Conservation (phyloP, 2,797 vertebrate species). For the Sphenopsis melanotis region DNA sequence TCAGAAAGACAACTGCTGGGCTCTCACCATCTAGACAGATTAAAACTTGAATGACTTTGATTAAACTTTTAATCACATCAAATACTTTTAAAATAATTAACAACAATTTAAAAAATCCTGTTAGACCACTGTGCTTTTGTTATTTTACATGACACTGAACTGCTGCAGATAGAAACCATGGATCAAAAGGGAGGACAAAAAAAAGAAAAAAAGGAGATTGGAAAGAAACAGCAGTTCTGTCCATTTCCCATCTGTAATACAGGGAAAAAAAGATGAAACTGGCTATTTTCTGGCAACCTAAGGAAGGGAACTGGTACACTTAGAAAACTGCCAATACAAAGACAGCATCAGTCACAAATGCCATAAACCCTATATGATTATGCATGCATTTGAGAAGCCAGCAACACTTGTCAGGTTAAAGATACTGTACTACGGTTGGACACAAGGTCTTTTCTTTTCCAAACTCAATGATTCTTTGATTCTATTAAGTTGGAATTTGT, state of each 20-base stretch:
- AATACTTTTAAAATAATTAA: background rate
- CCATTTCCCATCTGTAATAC: background rate
- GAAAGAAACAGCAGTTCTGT: background rate
- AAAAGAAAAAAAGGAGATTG: background rate
- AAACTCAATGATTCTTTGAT: background rate
- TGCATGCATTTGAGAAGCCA: background rate
- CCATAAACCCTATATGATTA: background rate
- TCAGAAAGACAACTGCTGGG: background rate
- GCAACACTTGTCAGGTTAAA: background rate
- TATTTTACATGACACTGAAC: background rate
- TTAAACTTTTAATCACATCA: background rate
- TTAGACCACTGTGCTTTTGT: background rate
- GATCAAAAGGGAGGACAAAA: background rate
- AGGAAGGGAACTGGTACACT: background rate
- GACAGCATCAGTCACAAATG: background rate
- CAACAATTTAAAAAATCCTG: background rate
- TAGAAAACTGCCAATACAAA: background rate
- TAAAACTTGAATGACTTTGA: background rate
- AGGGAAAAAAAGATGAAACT: accelerated
- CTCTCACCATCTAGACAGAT: background rate
- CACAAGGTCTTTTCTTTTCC: background rate
- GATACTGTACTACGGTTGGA: background rate
- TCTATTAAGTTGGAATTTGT: background rate
- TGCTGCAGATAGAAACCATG: background rate
- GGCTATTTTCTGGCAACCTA: background rate